These are phyloP conservation scores for Acanthopleura granulata DNA, from an alignment of 2,888 invertebrate genomes.

Conservation along the genomic window DNA sequence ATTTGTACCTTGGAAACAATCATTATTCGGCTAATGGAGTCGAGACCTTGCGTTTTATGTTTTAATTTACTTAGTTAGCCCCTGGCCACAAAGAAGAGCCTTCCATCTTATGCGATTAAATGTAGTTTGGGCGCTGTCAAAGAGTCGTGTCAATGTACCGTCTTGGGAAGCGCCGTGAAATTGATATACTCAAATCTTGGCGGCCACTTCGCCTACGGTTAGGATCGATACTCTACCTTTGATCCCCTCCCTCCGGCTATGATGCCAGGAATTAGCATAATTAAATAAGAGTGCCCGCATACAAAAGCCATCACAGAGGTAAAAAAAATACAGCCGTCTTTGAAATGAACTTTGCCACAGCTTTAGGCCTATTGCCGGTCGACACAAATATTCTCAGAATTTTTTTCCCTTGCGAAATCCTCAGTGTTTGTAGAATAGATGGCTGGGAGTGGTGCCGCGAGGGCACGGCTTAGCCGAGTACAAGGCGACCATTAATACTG, in stretches of 20 bases:
- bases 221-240: constrained; percentile 27
- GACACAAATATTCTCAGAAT: background rate
- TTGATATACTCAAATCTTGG: constrained; percentile 10
- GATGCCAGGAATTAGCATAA: constrained; percentile 33
- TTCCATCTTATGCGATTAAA: constrained; percentile 1
- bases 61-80: constrained; percentile 10
- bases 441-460: background rate
- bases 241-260: constrained; percentile 25
- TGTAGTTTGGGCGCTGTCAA: constrained; percentile 7
- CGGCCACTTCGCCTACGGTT: constrained; percentile 15
- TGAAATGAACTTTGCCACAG: constrained; percentile 5
- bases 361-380: background rate
- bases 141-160: constrained; percentile 10
- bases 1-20: constrained; percentile 1
- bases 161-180: constrained; percentile 2
- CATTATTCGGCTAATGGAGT: constrained; percentile 12
- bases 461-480: background rate
- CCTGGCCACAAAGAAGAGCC: background rate
- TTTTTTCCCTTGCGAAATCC: background rate
- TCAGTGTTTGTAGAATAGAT: too few species aligned
- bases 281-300: constrained; percentile 35
- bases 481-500: background rate
- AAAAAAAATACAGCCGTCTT: constrained; percentile 10
- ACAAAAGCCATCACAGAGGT: constrained; percentile 22
- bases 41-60: constrained; percentile 12